These are phyloP conservation scores for Plemyria rubiginata DNA, from an alignment of 2,888 invertebrate species.

Conservation along the genomic window DNA sequence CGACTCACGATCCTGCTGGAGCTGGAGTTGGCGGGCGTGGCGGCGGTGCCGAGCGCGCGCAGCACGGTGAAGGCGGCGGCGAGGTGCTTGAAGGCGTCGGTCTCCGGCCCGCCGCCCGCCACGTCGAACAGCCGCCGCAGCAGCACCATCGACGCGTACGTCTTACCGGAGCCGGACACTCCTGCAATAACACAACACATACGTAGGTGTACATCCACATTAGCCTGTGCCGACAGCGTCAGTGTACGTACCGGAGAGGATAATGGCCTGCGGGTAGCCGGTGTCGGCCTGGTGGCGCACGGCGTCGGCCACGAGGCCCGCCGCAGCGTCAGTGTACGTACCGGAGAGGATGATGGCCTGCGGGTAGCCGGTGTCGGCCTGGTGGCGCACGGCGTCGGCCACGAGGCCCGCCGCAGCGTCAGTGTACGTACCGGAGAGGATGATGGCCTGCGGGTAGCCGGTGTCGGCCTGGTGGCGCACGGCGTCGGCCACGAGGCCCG, in stretches of 20 bases:
- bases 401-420: too few relatives aligned
- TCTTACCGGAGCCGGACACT: conserved; percentile 97
- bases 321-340: conserved; percentile 88
- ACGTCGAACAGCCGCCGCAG: conserved; percentile 96
- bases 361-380: too few relatives aligned
- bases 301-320: too few relatives aligned
- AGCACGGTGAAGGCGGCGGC: conserved; percentile 98
- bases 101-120: conserved; percentile 97
- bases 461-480: too few relatives aligned
- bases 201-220: conserved; percentile 93
- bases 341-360: conserved; percentile 95
- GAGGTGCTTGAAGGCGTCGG: conserved; percentile 97
- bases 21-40: conserved; percentile 95
- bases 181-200: conserved; percentile 83
- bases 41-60: conserved; percentile 95
- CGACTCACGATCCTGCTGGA: conserved; percentile 94
- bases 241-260: conserved; percentile 58
- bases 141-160: conserved; percentile 95
- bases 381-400: too few relatives aligned
- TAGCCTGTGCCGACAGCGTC: conserved; percentile 91
- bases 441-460: too few relatives aligned
- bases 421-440: too few relatives aligned
- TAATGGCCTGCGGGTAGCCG: too few relatives aligned
- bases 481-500: too few relatives aligned
- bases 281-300: too few relatives aligned